Evolutionary conservation across 2,113 vertebrate species (phyloP), one percentile per base, ranked within the genome.

Genomic region (Austrofundulus limnaeus): DNA sequence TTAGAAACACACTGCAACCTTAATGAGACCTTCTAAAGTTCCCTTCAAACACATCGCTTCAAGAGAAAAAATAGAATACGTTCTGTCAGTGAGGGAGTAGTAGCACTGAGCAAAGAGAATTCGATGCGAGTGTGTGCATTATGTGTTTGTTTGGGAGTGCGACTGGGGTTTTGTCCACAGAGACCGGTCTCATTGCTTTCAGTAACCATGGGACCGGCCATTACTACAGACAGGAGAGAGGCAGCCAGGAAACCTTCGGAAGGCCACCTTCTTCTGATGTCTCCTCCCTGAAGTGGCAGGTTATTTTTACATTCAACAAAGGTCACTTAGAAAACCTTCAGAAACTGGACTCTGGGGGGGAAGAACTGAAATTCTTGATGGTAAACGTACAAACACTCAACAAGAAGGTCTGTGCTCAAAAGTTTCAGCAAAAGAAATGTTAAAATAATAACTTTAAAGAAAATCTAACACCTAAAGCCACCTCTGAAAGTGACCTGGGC

Each of bases 1-100:
- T 16, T n/a, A 31, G 48, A 51, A 51, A 11, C 20, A 38, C n/a
- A 17, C 11, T 31, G 41, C 25, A 41, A 5, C 23, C 47, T 20
- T 25, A 21, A 21, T 31, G 51, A 56, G n/a, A 61, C 46, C 41
- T 19, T 54, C 11, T 14, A 45, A 21, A 48, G 48, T 25, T 21
- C 1, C 1, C 1, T 61, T 59, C 39, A 62, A 34, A 28, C 21
- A 47, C 21, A 67, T 28, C 12, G 56, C 13, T 50, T 14, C 11
- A 57, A 58, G 46, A 58, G 48, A 43, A 68, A 60, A 62, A 51
- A 45, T 52, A 56, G n/a, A 70, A 20, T 60, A 60, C 85, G 80
- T 63, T 78, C 76, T 77, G 16, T 34, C 31, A 57, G 54, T 14
- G 19, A 28, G 13, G 48, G 24, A 43, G 67, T 9, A 34, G 8